Evolutionary conservation across 2,888 invertebrate species (phyloP).

Genomic region (Pteria penguin): DNA sequence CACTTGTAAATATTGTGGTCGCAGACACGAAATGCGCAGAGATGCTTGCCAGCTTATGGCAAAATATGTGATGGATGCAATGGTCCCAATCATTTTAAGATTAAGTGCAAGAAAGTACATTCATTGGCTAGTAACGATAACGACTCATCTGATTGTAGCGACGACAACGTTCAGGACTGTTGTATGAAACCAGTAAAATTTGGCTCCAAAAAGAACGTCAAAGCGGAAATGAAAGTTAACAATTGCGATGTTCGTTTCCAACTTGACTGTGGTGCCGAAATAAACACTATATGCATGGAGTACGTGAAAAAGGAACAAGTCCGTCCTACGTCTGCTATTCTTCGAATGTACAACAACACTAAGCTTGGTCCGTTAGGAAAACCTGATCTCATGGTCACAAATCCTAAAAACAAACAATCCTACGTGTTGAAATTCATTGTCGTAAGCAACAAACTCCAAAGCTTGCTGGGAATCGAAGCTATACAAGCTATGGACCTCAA

Average conservation of each 20-base stretch:
- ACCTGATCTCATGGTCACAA: neutral
- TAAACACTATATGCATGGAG: conserved; percentile 34
- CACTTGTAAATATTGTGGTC: neutral
- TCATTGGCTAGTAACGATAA: too few relatives aligned
- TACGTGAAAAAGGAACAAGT: conserved; percentile 9
- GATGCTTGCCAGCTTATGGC: neutral
- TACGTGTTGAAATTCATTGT: neutral
- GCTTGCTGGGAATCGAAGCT: neutral
- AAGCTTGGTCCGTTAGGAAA: conserved; percentile 5
- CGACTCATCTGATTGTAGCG: too few relatives aligned
- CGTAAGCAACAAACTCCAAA: neutral
- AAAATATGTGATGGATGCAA: neutral
- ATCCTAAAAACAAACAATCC: conserved; percentile 1
- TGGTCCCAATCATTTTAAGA: neutral
- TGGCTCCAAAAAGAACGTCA: neutral
- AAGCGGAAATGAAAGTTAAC: conserved; percentile 20
- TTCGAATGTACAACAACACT: conserved; percentile 5
- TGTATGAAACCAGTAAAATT: too few relatives aligned
- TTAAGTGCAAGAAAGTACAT: neutral
- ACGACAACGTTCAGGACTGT: too few relatives aligned
- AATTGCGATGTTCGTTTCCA: conserved; percentile 41
- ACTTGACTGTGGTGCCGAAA: conserved; percentile 45
- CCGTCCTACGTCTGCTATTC: neutral
- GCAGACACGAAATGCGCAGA: neutral
- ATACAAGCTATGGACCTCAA: conserved; percentile 13